These are phyloP conservation scores for Zapornia atra DNA, from an alignment of 2,113 vertebrate genomes.

Conservation along the genomic window DNA sequence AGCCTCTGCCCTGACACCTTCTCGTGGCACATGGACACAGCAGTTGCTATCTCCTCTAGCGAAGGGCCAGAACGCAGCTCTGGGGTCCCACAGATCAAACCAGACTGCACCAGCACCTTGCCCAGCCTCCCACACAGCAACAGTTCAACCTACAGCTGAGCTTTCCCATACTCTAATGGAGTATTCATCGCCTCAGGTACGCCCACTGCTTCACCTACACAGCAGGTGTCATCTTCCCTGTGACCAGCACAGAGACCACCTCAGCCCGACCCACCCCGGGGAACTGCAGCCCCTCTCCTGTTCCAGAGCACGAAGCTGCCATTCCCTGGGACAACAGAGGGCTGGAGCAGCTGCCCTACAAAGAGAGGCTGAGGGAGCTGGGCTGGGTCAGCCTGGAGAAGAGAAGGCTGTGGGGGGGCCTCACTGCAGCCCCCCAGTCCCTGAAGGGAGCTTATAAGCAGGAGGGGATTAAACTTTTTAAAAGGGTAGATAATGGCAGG, in stretches of 20 bases:
- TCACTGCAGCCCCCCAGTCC: too few relatives aligned
- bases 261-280: neutral
- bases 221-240: neutral
- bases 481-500: too few relatives aligned
- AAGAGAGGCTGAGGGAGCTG: too few relatives aligned
- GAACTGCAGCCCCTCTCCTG: neutral
- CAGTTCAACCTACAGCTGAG: neutral
- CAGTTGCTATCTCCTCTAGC: neutral
- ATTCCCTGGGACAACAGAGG: neutral
- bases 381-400: too few relatives aligned
- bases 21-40: neutral
- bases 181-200: neutral
- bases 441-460: too few relatives aligned
- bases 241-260: neutral
- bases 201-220: neutral
- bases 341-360: too few relatives aligned
- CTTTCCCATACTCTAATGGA: neutral
- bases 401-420: too few relatives aligned
- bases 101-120: neutral
- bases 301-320: neutral
- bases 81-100: neutral
- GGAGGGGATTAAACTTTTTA: too few relatives aligned
- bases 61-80: neutral
- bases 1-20: neutral
- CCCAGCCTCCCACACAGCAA: neutral